Base-by-base conservation (phyloP, 2,888 invertebrate species). In the Halictus quadricinctus region DNA sequence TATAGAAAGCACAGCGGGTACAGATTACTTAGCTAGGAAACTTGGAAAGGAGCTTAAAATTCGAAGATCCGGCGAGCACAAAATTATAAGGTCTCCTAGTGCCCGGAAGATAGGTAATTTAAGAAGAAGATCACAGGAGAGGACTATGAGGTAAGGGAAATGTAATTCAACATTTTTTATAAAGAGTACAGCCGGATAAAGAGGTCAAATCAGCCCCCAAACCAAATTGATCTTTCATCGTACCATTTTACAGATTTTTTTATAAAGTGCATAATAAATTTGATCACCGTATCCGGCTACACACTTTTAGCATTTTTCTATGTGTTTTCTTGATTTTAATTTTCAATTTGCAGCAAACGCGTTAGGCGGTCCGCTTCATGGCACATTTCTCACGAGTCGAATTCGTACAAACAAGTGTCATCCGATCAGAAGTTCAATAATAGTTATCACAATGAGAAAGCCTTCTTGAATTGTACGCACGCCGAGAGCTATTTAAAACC, bases 41-140 rank as follows among this genome's bases (percentile, higher is more conserved):
- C 94, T 97, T 69, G 97, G 97, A 90, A 96, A 96, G 91, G 97
- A 97, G 93, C 93, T 97, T 72, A 97, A 97, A 93, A 97, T 97
- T 80, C 95, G 97, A 81, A 96, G 96, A 72, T 97, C 96, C 83
- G 95, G 95, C 58, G 97, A 97, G 90, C 95, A 96, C 76, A 96
- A 96, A 91, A 96, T 97, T 12, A 97, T 97, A 85, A 95, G 97
- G 87, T 97, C 97, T 0, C 98, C 97, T 0, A 97, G 97, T 93
- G 97, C 97, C 2, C 95, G 97, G 76, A 97, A 97, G 95, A 98
- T 97, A 83, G 97, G 97, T 36, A 96, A 96, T 13, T 96, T 97
- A 88, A 95, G 97, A 91, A 95, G 97, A 73, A 95, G 97, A 77
- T 97, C 97, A 0, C 96, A 96, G 92, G 97, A 97, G 90, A 93